Evolutionary conservation across 2,113 vertebrate species (phyloP).

Genomic region (Pollachius pollachius): DNA sequence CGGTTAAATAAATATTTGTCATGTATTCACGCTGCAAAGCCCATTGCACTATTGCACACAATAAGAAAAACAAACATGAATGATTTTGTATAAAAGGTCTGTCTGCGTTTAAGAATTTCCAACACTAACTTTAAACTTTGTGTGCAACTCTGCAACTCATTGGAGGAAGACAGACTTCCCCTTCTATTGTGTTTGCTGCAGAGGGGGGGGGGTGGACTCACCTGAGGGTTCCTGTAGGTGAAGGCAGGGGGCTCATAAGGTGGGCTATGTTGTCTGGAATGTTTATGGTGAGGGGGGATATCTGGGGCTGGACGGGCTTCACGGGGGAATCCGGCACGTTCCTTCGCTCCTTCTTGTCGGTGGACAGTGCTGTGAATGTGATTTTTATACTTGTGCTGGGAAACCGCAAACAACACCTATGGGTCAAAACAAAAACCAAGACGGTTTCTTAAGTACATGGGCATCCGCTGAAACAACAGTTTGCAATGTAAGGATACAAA

Average conservation of each 20-base stretch:
- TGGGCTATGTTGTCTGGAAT: conserved; percentile 98
- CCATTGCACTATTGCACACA: not conserved
- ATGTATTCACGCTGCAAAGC: not conserved
- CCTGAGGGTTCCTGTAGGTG: conserved; percentile 97
- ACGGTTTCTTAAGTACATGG: not conserved
- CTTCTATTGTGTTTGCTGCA: not conserved
- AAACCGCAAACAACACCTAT: conserved; percentile 97
- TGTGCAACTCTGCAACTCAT: too few species aligned
- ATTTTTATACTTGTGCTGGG: conserved; percentile 99
- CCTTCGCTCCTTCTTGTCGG: conserved; percentile 89
- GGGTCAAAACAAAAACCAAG: conserved; percentile 22
- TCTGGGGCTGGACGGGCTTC: conserved; percentile 92
- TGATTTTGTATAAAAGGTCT: too few species aligned
- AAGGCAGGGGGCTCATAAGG: conserved; percentile 96
- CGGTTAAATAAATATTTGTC: too few species aligned
- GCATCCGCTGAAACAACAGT: not conserved
- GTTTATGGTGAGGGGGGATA: conserved; percentile 96
- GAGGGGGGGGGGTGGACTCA: conserved; percentile 47
- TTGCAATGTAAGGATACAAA: not conserved
- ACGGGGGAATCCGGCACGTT: conserved; percentile 89
- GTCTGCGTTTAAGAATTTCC: too few species aligned
- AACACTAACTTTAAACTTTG: too few species aligned
- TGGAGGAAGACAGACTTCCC: too few species aligned
- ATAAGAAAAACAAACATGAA: not conserved
- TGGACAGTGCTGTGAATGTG: conserved; percentile 93